Base-by-base conservation (phyloP, 2,888 invertebrate species). In the Latrodectus hesperus region DNA sequence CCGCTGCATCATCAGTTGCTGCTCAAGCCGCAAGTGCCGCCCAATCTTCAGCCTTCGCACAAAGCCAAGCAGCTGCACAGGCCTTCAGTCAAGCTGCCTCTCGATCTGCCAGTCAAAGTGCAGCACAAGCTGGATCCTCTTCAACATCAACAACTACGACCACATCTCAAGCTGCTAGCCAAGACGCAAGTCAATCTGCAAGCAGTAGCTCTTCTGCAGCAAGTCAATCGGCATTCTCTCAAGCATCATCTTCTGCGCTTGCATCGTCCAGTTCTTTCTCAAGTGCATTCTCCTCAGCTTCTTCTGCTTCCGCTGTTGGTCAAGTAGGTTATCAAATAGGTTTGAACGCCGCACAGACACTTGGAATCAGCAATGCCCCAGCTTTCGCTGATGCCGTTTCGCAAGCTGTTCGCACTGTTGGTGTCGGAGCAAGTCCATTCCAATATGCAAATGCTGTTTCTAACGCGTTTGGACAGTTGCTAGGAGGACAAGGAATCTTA, bases 371-470 rank as follows among this genome's bases (percentile, higher is more conserved):
- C 26, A 53, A 67, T 49, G 22, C 65, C 11, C 22, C n/a, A n/a
- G 73, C 52, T 38, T 17, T 73, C 65, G 81, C 81, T n/a, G 52
- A 17, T 53, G 17, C 67, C 26, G 14, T 74, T 6, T 49, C 81
- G 22, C 73, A 65, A 53, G 81, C 81, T 9, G 73, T 67, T 1
- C 2, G 17, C 16, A 5, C 17, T 22, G 64, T 74, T n/a, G 81
- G 81, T 2, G 73, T 26, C 9, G 65, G 73, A 81, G 81, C 81
- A n/a, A 67, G 53, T 81, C 2, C 81, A 17, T 26, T 11, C 11
- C 51, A 64, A n/a, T 81, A 81, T 64, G 81, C 67, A 5, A 73
- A 49, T 72, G 81, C 74, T 9, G n/a, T 81, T 22, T 51, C 81
- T 10, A 53, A n/a, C 22, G 53, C 74, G 10, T 65, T 73, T 16